These are phyloP conservation scores for Hyperoodon ampullatus DNA, from an alignment of 2,113 vertebrate species.

Conservation along the genomic window DNA sequence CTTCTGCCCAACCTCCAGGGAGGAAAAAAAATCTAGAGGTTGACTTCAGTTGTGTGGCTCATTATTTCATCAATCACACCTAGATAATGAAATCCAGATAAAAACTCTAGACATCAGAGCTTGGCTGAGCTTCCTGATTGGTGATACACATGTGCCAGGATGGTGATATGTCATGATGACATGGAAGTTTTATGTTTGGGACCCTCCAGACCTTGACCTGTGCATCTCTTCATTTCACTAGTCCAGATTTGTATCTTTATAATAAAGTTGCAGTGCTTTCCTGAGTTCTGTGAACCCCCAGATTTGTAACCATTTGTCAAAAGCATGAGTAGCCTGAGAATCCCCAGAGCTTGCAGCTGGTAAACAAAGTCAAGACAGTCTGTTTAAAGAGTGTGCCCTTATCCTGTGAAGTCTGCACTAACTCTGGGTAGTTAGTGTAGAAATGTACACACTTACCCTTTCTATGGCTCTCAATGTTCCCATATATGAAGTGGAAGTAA, in stretches of 20 bases:
- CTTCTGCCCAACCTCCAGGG: not conserved
- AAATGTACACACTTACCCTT: not conserved
- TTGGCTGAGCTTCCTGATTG: not conserved
- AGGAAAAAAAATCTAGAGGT: not conserved
- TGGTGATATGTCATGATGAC: not conserved
- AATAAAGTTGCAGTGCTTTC: not conserved
- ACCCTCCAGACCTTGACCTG: not conserved
- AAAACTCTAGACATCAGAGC: not conserved
- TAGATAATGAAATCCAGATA: not conserved
- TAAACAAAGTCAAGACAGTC: not conserved
- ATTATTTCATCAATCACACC: not conserved
- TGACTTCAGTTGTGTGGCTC: not conserved
- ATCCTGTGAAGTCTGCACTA: not conserved
- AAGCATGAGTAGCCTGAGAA: not conserved
- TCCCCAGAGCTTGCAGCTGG: not conserved
- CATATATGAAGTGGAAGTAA: not conserved
- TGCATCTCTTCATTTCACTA: not conserved
- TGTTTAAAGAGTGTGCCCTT: not conserved
- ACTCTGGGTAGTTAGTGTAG: not conserved
- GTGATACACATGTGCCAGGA: not conserved
- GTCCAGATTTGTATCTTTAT: not conserved
- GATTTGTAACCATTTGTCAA: not conserved
- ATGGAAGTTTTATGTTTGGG: not conserved
- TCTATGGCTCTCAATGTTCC: not conserved
- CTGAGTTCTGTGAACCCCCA: not conserved